These are phyloP conservation scores for Muschampia plurimacula DNA, from an alignment of 2,888 invertebrate genomes.

Conservation along the genomic window DNA sequence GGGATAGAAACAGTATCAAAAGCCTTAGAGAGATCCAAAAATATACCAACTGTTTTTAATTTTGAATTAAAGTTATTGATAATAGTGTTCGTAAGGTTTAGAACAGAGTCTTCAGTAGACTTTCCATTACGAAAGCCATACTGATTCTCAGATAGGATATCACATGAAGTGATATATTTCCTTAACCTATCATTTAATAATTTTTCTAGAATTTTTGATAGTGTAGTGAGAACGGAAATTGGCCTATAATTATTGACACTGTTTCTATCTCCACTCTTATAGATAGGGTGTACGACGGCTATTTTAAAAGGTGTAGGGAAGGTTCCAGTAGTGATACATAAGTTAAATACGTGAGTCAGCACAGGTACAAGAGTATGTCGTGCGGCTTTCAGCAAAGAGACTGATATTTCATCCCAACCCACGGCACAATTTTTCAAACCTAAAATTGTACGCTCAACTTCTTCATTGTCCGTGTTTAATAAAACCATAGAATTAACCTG, in stretches of 20 bases:
- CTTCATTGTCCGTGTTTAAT: neutral
- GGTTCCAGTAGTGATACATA: neutral
- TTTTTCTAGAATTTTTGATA: neutral
- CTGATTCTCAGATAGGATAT: neutral
- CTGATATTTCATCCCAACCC: neutral
- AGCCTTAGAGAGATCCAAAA: neutral
- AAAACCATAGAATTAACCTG: neutral
- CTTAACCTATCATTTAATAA: neutral
- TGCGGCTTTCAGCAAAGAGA: neutral
- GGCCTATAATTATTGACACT: neutral
- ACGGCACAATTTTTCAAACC: neutral
- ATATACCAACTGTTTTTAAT: slow-evolving; percentile 1
- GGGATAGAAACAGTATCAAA: neutral
- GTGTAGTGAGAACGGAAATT: neutral
- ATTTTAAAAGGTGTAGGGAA: neutral
- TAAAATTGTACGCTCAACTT: neutral
- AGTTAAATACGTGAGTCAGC: neutral
- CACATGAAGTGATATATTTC: neutral
- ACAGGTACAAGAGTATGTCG: neutral
- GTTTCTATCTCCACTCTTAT: neutral
- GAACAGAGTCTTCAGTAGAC: neutral
- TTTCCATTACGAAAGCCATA: neutral
- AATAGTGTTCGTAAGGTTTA: neutral
- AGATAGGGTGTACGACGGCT: neutral
- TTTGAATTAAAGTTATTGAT: neutral